These are phyloP conservation scores for Drosophila pullipes DNA, from an alignment of 2,888 invertebrate genomes.

Conservation along the genomic window DNA sequence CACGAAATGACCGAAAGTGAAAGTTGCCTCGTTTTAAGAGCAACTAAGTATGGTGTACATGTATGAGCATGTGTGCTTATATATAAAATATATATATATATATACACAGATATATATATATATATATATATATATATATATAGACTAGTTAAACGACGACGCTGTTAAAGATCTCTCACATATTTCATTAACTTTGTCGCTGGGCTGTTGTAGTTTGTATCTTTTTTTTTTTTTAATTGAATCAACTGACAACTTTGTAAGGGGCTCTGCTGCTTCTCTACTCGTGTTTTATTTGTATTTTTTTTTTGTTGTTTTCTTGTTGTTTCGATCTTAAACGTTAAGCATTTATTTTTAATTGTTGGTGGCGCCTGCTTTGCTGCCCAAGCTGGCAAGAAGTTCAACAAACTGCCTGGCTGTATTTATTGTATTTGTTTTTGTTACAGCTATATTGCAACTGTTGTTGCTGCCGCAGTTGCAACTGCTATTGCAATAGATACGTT, in stretches of 20 bases:
- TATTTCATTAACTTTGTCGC: conserved; percentile 59
- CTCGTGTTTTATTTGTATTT: background rate
- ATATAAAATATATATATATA: background rate
- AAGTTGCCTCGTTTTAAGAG: conserved; percentile 60
- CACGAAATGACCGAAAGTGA: conserved; percentile 68
- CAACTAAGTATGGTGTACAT: conserved; percentile 27
- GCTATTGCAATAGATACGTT: conserved; percentile 70
- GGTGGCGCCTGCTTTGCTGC: conserved; percentile 59
- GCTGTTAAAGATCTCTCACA: conserved; percentile 56
- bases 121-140: background rate
- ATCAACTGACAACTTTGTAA: conserved; percentile 64
- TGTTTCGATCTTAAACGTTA: conserved; percentile 43
- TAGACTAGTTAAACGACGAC: conserved; percentile 14
- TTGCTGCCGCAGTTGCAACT: conserved; percentile 23
- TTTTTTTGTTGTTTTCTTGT: conserved; percentile 12
- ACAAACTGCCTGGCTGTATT: conserved; percentile 51
- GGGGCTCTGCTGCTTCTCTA: conserved; percentile 16
- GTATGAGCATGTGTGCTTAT: background rate
- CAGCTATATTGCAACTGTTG: conserved; percentile 50
- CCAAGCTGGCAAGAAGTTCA: conserved; percentile 59
- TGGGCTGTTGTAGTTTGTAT: conserved; percentile 40
- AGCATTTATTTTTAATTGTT: conserved; percentile 77
- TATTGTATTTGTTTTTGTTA: conserved; percentile 35
- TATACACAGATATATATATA: background rate
- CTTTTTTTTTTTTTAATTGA: conserved; percentile 63